Base-by-base conservation (phyloP, 2,888 invertebrate species). In the Acheta domesticus region DNA sequence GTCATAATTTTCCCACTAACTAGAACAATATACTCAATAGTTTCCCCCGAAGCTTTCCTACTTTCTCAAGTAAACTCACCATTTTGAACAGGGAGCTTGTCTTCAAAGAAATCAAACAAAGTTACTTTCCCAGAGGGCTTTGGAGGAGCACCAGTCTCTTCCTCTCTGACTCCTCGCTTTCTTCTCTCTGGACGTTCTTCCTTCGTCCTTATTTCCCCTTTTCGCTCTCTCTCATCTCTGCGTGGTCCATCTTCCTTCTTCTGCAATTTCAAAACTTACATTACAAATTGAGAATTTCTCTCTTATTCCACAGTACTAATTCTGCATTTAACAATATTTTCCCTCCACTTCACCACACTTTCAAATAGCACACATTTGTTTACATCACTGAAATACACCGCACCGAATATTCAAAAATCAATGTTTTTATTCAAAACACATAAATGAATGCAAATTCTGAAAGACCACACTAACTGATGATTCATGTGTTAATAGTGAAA, bases 61-160 rank as follows among this genome's bases (percentile, higher is more conserved):
- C 23, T 23, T 23, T 23, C 23, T 36, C 4, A 36, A 36, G 36
- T 36, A 36, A 36, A 36, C 77, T 78, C 74, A 82, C 82, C 82
- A 78, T 80, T 81, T 73, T 80, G 79, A 20, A 83, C 80, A 74
- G 92, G 92, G 76, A 95, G 87, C 87, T 95, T 95, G 84, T 94
- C 92, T 85, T 95, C 94, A 12, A 95, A 89, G 85, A 94, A 95
- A 86, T 94, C 94, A 86, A 95, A 95, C 3, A 95, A 87, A 0
- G 94, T 94, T 2, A 95, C 92, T 87, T 93, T 93, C 75, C 93
- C 93, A 16, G 93, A 92, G 1, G 95, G 95, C 86, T 94, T 95
- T 12, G 91, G 89, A 2, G 89, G 89, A 12, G 77, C 81, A 11
- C 78, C 81, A 74, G 77, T 80, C 76, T 89, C 88, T 78, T 89